Evolutionary conservation across 2,888 invertebrate species (phyloP).

Genomic region (Luperina testacea): DNA sequence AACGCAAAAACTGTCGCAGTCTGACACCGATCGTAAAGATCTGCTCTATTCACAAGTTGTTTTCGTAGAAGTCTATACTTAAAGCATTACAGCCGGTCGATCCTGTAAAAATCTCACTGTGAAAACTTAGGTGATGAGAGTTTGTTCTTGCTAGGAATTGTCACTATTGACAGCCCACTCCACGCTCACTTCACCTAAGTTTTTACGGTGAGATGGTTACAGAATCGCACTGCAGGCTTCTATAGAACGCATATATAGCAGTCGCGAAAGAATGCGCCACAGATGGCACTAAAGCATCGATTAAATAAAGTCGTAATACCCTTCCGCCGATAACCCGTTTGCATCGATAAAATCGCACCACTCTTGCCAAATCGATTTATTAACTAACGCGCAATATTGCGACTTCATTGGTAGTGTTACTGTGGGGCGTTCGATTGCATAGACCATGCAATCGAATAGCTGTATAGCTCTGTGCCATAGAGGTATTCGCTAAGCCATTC

Average conservation of each 20-base stretch:
- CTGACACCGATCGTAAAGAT: not conserved
- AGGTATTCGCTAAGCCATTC: slow-evolving; percentile 12
- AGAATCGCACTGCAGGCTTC: too few species aligned
- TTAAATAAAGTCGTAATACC: slow-evolving; percentile 18
- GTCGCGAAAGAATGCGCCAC: not conserved
- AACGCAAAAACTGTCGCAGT: not conserved
- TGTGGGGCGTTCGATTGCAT: slow-evolving; percentile 20
- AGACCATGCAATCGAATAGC: not conserved
- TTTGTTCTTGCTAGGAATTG: too few species aligned
- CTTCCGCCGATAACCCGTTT: slow-evolving; percentile 25
- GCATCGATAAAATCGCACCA: slow-evolving; percentile 34
- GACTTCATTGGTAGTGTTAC: slow-evolving; percentile 9
- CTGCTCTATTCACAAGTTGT: too few species aligned
- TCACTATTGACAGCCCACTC: too few species aligned
- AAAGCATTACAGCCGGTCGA: too few species aligned
- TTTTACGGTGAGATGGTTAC: too few species aligned
- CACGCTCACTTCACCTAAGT: too few species aligned
- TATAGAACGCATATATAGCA: not conserved
- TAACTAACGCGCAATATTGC: slow-evolving; percentile 16
- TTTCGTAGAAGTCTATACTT: not conserved
- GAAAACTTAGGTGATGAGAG: too few species aligned
- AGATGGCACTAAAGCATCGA: not conserved
- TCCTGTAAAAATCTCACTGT: too few species aligned
- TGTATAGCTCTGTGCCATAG: not conserved
- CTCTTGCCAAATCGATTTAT: slow-evolving; percentile 24